These are phyloP conservation scores for Myiagra hebetior DNA, from an alignment of 2,113 vertebrate species.

Conservation along the genomic window DNA sequence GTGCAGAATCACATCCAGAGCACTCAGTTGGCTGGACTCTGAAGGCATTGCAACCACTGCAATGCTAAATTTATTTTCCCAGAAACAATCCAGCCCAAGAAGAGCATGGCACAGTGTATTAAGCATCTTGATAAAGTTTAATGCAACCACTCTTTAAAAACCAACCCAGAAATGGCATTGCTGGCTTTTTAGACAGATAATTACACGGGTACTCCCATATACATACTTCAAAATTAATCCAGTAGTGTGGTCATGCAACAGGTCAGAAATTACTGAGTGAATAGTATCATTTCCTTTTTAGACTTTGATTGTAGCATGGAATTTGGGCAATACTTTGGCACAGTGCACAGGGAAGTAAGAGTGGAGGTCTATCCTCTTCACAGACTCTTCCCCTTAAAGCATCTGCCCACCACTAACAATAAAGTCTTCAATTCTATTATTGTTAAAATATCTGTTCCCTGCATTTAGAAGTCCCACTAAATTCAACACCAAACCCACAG, in stretches of 20 bases:
- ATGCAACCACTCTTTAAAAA: background rate
- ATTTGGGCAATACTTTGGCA: background rate
- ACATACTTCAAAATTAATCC: background rate
- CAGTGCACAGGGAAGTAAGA: background rate
- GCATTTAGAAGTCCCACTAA: background rate
- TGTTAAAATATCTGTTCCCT: background rate
- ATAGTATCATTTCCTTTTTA: background rate
- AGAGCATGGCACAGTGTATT: background rate
- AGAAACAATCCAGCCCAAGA: background rate
- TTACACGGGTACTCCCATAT: background rate
- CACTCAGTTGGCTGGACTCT: background rate
- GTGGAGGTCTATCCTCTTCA: background rate
- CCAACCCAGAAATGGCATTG: background rate
- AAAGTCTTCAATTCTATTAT: background rate
- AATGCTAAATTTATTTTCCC: background rate
- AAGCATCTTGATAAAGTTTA: background rate
- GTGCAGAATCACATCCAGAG: background rate
- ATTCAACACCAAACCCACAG: background rate
- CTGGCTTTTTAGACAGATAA: constrained; percentile 9
- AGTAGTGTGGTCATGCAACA: background rate
- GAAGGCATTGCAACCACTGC: background rate
- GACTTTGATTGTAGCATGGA: background rate
- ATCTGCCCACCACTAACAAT: background rate
- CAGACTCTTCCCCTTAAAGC: accelerated
- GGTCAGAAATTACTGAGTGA: background rate